Percentiles rank a stretch among this genome's conserved stretches.
phyloP scores from a whole-genome alignment of 1,140 invertebrate species.

The Pseudomyrmex flavicornis region DNA sequence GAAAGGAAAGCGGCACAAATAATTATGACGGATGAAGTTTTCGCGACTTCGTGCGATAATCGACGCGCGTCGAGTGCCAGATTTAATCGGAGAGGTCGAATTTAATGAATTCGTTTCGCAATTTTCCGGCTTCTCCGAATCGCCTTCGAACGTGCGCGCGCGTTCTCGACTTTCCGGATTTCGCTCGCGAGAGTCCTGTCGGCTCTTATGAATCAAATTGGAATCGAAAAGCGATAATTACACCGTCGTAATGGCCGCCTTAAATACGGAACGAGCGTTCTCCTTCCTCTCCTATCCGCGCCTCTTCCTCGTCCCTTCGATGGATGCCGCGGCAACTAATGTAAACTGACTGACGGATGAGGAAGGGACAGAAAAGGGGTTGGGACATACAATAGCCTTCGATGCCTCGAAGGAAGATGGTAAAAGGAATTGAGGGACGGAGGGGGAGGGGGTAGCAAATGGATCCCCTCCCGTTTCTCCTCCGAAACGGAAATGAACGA shows the following conservation, averaged over 20 bases:
- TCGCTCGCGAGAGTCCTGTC: conserved; percentile 35
- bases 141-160: conserved; percentile 34
- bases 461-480: conserved; percentile 81
- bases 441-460: conserved; percentile 70
- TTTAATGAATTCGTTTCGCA: conserved; percentile 60
- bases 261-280: conserved; percentile 73
- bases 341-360: conserved; percentile 79
- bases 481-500: conserved; percentile 84
- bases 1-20: conserved; percentile 36
- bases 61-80: conserved; percentile 42
- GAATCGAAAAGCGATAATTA: conserved; percentile 81
- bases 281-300: conserved; percentile 18
- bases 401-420: conserved; percentile 77
- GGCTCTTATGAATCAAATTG: conserved; percentile 73
- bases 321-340: conserved; percentile 72
- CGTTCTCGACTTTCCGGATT: conserved; percentile 28
- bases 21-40: conserved; percentile 52
- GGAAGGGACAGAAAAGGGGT: conserved; percentile 69
- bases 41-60: conserved; percentile 48
- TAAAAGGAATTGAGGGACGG: conserved; percentile 67
- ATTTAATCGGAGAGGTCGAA: conserved; percentile 53
- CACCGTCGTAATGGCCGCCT: conserved; percentile 77
- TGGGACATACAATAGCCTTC: conserved; percentile 79
- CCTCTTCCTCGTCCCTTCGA: neutral
- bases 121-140: conserved; percentile 41